phyloP scores from a whole-genome alignment of 2,888 invertebrate genomes.

The Elgonia sp. region DNA sequence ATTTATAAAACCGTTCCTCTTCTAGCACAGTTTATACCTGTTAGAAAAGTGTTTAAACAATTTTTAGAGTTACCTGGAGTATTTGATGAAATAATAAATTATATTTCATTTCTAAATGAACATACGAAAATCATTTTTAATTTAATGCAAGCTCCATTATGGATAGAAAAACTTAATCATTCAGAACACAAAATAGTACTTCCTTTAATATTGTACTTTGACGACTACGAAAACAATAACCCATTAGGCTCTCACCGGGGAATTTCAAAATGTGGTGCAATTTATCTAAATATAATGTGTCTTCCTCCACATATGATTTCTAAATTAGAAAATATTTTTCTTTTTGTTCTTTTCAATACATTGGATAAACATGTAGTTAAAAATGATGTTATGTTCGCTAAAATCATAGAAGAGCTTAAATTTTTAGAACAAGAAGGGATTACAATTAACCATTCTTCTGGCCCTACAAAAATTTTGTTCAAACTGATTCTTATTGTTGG shows the following conservation, averaged over 20 bases:
- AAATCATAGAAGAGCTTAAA: conserved; percentile 65
- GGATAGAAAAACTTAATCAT: conserved; percentile 47
- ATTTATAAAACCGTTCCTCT: conserved; percentile 40
- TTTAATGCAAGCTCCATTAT: conserved; percentile 67
- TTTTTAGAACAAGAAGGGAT: conserved; percentile 43
- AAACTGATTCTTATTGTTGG: conserved; percentile 62
- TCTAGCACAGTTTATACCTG: conserved; percentile 62
- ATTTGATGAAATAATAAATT: conserved; percentile 59
- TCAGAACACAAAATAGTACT: conserved; percentile 49
- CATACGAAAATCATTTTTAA: conserved; percentile 64
- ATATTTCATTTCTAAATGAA: conserved; percentile 51
- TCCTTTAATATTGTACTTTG: conserved; percentile 55
- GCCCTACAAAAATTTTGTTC: not conserved
- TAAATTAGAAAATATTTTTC: conserved; percentile 70
- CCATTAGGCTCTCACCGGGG: conserved; percentile 69
- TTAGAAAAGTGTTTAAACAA: conserved; percentile 55
- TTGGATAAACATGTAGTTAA: conserved; percentile 52
- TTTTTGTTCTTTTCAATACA: conserved; percentile 67
- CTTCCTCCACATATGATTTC: conserved; percentile 66
- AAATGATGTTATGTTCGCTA: conserved; percentile 64
- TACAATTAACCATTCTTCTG: conserved; percentile 50
- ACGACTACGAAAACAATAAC: conserved; percentile 74
- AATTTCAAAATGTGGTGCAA: conserved; percentile 58
- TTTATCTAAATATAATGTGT: conserved; percentile 64
- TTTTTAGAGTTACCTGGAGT: conserved; percentile 67